Evolutionary conservation across 2,888 invertebrate genomes (phyloP).

Genomic region (Caenorhabditis sp.): DNA sequence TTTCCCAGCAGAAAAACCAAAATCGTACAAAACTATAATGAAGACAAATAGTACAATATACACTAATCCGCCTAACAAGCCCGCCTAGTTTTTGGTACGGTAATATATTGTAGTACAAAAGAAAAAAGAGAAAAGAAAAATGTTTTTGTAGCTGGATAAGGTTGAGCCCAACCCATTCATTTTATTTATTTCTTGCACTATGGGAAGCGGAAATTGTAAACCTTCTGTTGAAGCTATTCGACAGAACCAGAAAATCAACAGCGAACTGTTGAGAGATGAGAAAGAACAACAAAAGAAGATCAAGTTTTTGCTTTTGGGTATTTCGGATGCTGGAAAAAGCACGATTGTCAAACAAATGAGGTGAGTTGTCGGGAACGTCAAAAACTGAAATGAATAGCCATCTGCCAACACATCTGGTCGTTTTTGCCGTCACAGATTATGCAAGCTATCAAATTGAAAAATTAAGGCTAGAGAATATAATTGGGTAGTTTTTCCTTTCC

Average conservation of each 20-base stretch:
- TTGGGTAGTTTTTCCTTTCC: too few relatives aligned
- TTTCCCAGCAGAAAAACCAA: background rate
- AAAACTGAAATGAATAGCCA: background rate
- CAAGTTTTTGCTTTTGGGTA: constrained; percentile 20
- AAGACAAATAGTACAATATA: background rate
- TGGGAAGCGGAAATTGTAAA: constrained; percentile 31
- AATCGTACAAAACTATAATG: background rate
- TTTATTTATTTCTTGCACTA: background rate
- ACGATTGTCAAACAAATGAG: constrained; percentile 54
- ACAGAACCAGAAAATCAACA: constrained; percentile 23
- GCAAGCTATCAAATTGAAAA: background rate
- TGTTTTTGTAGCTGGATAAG: background rate
- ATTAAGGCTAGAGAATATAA: too few relatives aligned
- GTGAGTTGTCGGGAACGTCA: constrained; percentile 1
- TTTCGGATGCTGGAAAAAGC: constrained; percentile 43
- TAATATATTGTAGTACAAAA: background rate
- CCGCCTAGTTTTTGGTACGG: background rate
- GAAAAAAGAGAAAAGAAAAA: background rate
- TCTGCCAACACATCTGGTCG: background rate
- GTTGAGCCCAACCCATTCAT: background rate
- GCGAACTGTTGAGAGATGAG: constrained; percentile 20
- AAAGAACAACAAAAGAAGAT: constrained; percentile 23
- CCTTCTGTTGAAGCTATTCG: constrained; percentile 20
- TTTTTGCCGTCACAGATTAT: background rate
- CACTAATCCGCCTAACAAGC: background rate